These are phyloP conservation scores for Carcina quercana DNA, from an alignment of 2,888 invertebrate species.

Conservation along the genomic window DNA sequence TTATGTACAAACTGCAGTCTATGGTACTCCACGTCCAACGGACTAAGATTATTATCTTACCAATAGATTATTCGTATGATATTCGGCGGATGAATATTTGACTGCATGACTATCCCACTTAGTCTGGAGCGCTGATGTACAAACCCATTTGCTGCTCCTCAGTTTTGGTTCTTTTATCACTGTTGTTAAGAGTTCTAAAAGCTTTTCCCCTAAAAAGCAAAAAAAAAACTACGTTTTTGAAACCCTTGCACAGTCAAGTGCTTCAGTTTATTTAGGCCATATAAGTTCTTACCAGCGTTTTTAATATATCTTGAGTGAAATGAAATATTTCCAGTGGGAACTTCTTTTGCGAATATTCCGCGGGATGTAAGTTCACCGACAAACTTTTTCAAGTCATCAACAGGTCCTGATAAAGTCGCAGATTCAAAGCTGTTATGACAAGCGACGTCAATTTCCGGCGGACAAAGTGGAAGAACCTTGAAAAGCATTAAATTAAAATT, in stretches of 20 bases:
- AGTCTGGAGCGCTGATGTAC: conserved; percentile 81
- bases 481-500: background rate
- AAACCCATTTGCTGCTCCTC: conserved; percentile 84
- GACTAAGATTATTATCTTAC: conserved; percentile 42
- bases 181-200: conserved; percentile 72
- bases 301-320: conserved; percentile 87
- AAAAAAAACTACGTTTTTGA: background rate
- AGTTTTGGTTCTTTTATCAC: conserved; percentile 75
- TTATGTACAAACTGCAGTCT: background rate
- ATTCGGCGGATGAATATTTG: conserved; percentile 82
- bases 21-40: background rate
- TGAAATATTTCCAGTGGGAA: conserved; percentile 81
- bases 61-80: conserved; percentile 86
- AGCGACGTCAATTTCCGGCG: conserved; percentile 76
- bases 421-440: conserved; percentile 83
- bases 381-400: conserved; percentile 66
- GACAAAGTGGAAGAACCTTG: conserved; percentile 1
- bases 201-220: conserved; percentile 45
- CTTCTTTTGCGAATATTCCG: conserved; percentile 18
- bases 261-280: background rate
- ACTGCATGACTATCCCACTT: conserved; percentile 68
- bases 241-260: background rate
- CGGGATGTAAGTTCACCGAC: conserved; percentile 41
- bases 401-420: conserved; percentile 82
- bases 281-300: conserved; percentile 49